phyloP scores from a whole-genome alignment of 2,888 invertebrate species.

The Uloborus plumipes region DNA sequence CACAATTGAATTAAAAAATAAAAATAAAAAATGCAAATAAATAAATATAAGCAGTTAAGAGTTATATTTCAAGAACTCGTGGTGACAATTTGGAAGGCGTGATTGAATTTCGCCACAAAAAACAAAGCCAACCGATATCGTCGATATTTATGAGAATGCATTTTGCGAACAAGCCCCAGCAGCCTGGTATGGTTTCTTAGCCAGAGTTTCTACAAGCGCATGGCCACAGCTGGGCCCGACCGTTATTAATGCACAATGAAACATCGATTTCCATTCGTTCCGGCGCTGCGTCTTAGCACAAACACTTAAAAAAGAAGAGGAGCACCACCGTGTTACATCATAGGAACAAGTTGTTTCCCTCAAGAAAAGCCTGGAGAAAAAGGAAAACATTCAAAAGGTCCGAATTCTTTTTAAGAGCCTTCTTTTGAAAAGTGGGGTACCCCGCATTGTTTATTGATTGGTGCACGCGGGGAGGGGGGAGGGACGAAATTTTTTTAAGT shows the following conservation, averaged over 20 bases:
- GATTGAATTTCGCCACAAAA: too few relatives aligned
- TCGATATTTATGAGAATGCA: background rate
- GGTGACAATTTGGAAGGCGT: too few relatives aligned
- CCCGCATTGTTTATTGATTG: slow-evolving; percentile 52
- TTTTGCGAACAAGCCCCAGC: slow-evolving; percentile 27
- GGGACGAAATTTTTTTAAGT: slow-evolving; percentile 25
- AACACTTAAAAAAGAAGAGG: slow-evolving; percentile 50
- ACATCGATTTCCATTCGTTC: slow-evolving; percentile 57
- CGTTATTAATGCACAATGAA: slow-evolving; percentile 63
- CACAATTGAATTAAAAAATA: too few relatives aligned
- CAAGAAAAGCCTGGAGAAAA: slow-evolving; percentile 28
- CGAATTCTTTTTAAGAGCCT: slow-evolving; percentile 29
- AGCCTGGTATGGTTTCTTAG: slow-evolving; percentile 10
- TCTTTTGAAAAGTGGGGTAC: slow-evolving; percentile 25
- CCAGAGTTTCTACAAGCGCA: slow-evolving; percentile 35
- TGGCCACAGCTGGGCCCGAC: slow-evolving; percentile 60
- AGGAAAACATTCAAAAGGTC: slow-evolving; percentile 41
- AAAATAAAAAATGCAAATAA: too few relatives aligned
- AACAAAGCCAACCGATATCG: too few relatives aligned
- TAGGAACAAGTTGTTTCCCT: slow-evolving; percentile 52
- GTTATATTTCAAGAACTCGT: too few relatives aligned
- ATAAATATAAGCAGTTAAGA: too few relatives aligned
- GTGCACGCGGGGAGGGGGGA: too few relatives aligned
- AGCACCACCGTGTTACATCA: slow-evolving; percentile 52
- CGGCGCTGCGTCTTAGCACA: slow-evolving; percentile 17